Conservation (phyloP, 2,113 vertebrate species). For the Bubo bubo region DNA sequence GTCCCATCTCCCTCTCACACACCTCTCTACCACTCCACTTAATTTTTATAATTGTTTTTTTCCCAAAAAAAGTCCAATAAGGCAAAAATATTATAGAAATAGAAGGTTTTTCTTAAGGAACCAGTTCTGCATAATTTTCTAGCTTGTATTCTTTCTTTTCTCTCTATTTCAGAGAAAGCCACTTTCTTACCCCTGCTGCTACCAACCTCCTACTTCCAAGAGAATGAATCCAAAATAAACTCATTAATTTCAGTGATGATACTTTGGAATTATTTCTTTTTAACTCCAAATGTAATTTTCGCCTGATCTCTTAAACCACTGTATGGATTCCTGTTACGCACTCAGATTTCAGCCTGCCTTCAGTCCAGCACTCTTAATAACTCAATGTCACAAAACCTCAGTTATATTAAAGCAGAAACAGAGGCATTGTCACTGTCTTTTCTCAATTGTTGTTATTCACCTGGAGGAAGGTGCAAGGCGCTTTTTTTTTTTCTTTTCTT, state of each 20-base stretch:
- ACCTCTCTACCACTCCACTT: neutral
- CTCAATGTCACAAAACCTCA: neutral
- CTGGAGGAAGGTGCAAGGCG: neutral
- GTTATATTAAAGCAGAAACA: neutral
- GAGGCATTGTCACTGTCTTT: neutral
- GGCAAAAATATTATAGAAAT: neutral
- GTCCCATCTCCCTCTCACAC: neutral
- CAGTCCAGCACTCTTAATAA: neutral
- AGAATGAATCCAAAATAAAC: conserved; percentile 33
- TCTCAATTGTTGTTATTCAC: neutral
- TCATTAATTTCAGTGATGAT: conserved; percentile 21
- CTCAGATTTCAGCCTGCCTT: neutral
- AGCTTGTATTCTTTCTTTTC: neutral
- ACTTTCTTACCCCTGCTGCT: neutral
- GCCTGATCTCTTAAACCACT: neutral
- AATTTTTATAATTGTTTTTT: neutral
- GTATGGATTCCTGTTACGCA: neutral
- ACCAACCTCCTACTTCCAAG: conserved; percentile 15
- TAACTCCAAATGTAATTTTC: neutral
- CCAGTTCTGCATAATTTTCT: neutral
- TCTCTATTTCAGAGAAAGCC: neutral
- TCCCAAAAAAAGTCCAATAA: neutral
- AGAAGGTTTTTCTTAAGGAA: neutral
- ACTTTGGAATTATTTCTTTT: neutral
- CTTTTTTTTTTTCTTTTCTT: neutral